Evolutionary conservation across 2,113 vertebrate genomes (phyloP).

Genomic region (Corapipo altera): DNA sequence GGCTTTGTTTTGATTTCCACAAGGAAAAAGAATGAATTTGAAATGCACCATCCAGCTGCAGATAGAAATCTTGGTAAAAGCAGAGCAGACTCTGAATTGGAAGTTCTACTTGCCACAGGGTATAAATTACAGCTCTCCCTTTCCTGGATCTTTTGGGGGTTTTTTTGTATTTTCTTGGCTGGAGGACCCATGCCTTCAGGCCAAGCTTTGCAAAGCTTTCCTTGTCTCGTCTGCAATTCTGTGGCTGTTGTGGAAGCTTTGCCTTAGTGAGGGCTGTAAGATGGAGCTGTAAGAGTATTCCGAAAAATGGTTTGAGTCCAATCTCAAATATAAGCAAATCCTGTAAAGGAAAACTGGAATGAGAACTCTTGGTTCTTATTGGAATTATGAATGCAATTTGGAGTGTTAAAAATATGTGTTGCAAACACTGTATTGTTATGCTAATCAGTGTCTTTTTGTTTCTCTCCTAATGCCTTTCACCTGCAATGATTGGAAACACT

Average conservation of each 20-base stretch:
- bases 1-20: slow-evolving; percentile 39
- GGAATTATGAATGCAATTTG: not conserved
- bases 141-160: not conserved
- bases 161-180: not conserved
- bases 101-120: not conserved
- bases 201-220: not conserved
- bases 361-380: not conserved
- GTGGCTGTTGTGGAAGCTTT: not conserved
- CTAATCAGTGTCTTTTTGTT: slow-evolving; percentile 41
- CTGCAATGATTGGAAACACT: slow-evolving; percentile 1
- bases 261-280: not conserved
- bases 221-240: not conserved
- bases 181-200: not conserved
- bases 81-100: not conserved
- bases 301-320: not conserved
- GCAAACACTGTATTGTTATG: not conserved
- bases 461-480: slow-evolving; percentile 27
- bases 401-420: not conserved
- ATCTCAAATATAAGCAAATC: not conserved
- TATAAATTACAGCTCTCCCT: not conserved
- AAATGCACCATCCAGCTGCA: slow-evolving; percentile 29
- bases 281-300: not conserved
- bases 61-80: slow-evolving; percentile 33
- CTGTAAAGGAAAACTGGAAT: not conserved
- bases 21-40: slow-evolving; percentile 31